phyloP scores from a whole-genome alignment of 1,140 invertebrate species.

The Drosophila leontia region DNA sequence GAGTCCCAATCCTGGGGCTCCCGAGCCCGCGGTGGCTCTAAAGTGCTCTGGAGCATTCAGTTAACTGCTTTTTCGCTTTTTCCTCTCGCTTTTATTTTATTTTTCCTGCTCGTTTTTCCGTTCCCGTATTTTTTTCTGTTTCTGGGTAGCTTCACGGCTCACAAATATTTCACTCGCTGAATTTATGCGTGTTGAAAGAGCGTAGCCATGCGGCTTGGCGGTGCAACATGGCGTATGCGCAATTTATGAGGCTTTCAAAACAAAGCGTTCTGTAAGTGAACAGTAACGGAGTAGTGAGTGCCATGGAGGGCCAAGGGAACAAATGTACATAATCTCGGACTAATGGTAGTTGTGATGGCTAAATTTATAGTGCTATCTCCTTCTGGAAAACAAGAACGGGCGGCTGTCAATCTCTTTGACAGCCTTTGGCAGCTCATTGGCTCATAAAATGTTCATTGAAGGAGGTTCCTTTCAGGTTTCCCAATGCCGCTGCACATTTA shows the following conservation, averaged over 20 bases:
- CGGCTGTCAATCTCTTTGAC: background rate
- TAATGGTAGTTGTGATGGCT: constrained; percentile 27
- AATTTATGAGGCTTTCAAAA: constrained; percentile 77
- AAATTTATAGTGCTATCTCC: constrained; percentile 3
- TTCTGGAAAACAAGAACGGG: background rate
- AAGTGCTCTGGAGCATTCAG: constrained; percentile 58
- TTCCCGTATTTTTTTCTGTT: constrained; percentile 5
- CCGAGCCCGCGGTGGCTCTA: constrained; percentile 23
- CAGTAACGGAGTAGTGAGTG: constrained; percentile 24
- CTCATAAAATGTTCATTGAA: constrained; percentile 23
- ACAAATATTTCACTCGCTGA: constrained; percentile 75
- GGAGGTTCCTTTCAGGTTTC: background rate
- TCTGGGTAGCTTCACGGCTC: constrained; percentile 46
- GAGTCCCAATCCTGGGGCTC: constrained; percentile 26
- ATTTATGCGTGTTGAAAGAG: constrained; percentile 65
- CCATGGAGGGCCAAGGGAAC: constrained; percentile 18
- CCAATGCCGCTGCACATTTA: constrained; percentile 39
- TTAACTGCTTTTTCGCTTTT: constrained; percentile 43
- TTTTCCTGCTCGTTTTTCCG: background rate
- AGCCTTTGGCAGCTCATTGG: background rate
- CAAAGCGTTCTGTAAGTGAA: constrained; percentile 62
- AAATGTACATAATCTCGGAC: constrained; percentile 17
- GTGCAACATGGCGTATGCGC: constrained; percentile 76
- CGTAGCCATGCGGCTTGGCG: constrained; percentile 23
- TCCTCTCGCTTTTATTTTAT: constrained; percentile 1